A percentile compares a stretch with the other conserved stretches of the same genome.
phyloP scores from a whole-genome alignment of 1,140 invertebrate genomes.

The Bombus impatiens region DNA sequence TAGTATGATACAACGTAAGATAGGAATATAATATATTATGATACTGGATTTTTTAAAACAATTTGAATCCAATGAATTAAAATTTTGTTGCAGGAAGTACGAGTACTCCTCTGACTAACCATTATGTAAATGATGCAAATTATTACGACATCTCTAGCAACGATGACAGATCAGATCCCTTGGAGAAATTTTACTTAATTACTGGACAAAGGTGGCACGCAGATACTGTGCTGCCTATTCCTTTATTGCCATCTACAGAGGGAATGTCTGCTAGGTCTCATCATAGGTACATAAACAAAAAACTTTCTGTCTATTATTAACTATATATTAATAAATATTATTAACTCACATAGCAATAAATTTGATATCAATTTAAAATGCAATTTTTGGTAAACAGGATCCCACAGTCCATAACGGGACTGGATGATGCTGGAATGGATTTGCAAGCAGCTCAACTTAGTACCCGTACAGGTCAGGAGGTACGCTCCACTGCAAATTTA shows the following conservation, averaged over 20 bases:
- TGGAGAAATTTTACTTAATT: slow-evolving; percentile 75
- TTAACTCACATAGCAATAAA: not conserved
- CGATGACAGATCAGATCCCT: slow-evolving; percentile 65
- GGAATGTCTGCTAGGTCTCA: slow-evolving; percentile 81
- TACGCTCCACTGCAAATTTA: slow-evolving; percentile 73
- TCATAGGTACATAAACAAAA: slow-evolving; percentile 73
- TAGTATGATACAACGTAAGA: not conserved
- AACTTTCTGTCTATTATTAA: not conserved
- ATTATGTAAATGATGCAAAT: slow-evolving; percentile 67
- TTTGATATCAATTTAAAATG: slow-evolving; percentile 8
- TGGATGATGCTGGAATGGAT: slow-evolving; percentile 83
- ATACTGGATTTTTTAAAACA: not conserved
- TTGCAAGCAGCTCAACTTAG: slow-evolving; percentile 78
- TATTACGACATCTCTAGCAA: slow-evolving; percentile 69
- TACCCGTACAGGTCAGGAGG: slow-evolving; percentile 76
- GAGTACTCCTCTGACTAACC: slow-evolving; percentile 64
- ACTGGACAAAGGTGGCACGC: slow-evolving; percentile 73
- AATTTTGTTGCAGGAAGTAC: slow-evolving; percentile 70
- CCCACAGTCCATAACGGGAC: slow-evolving; percentile 81
- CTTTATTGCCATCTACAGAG: slow-evolving; percentile 75
- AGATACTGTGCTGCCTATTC: slow-evolving; percentile 73
- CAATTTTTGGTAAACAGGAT: slow-evolving; percentile 67
- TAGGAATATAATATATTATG: not conserved
- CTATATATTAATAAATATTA: not conserved
- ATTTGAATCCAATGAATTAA: not conserved